Percentiles rank a stretch among this genome's conserved stretches.
phyloP scores from a whole-genome alignment of 1,140 invertebrate species.

The Steinernema khuongi region DNA sequence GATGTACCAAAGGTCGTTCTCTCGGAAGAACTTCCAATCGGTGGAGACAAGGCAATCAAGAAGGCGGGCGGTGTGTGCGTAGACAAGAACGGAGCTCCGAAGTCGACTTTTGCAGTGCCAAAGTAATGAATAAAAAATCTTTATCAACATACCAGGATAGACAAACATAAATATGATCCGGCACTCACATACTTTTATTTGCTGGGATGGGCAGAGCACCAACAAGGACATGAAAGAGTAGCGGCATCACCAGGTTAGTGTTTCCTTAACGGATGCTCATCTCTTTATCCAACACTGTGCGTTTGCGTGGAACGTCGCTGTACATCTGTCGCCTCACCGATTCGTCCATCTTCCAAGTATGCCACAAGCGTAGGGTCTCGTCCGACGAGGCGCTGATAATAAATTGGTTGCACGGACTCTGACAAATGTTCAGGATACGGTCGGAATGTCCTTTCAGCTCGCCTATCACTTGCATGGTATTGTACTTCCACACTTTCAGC shows the following conservation, averaged over 20 bases:
- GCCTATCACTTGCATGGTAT: background rate
- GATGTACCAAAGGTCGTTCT: background rate
- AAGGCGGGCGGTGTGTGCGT: background rate
- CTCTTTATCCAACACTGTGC: background rate
- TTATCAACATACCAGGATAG: too few species aligned
- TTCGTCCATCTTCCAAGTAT: conserved; percentile 12
- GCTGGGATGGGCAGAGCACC: too few species aligned
- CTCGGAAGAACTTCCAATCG: background rate
- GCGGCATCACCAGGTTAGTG: too few species aligned
- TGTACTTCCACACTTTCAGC: conserved; percentile 1
- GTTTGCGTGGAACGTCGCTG: background rate
- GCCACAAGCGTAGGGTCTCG: background rate
- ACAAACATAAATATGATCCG: too few species aligned
- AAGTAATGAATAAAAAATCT: background rate
- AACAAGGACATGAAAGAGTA: too few species aligned
- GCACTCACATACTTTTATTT: too few species aligned
- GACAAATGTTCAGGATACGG: background rate
- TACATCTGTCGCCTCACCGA: background rate
- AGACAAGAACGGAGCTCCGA: background rate
- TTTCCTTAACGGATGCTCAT: background rate
- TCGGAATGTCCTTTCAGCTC: conserved; percentile 5
- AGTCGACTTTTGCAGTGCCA: background rate
- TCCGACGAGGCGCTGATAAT: conserved; percentile 6
- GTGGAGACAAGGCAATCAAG: background rate
- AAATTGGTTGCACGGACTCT: background rate